Percentiles rank a stretch among this genome's conserved stretches.
Evolutionary conservation across 2,888 invertebrate species (phyloP).

Genomic region (Ecliptopera silaceata): DNA sequence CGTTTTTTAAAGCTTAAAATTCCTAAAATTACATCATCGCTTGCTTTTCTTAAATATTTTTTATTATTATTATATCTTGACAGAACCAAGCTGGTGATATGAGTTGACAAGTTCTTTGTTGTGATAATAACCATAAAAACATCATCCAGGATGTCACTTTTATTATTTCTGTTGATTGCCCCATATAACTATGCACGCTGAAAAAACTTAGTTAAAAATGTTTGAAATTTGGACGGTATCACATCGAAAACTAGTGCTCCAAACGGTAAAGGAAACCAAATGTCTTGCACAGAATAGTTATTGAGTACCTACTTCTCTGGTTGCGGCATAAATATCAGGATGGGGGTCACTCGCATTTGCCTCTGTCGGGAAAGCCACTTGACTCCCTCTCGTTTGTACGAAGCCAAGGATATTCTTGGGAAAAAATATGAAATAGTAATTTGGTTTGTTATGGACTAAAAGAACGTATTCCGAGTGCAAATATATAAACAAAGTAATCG

Average conservation of each 20-base stretch:
- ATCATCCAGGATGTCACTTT: no score
- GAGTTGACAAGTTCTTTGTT: no score
- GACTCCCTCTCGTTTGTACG: constrained; percentile 41
- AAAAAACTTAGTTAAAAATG: no score
- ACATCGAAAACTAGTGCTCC: neutral
- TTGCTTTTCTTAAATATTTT: no score
- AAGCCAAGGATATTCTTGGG: constrained; percentile 29
- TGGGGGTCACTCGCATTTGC: constrained; percentile 27
- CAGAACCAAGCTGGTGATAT: no score
- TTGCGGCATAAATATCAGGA: constrained; percentile 9
- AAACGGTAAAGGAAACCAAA: constrained; percentile 1
- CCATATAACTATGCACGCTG: no score
- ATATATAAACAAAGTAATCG: no score
- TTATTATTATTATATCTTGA: no score
- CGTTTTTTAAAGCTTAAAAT: no score
- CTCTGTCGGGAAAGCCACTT: constrained; percentile 34
- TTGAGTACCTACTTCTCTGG: neutral
- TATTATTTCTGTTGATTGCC: no score
- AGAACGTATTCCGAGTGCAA: neutral
- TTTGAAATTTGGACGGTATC: neutral
- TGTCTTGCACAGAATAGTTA: neutral
- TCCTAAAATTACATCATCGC: no score
- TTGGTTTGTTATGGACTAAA: constrained; percentile 3
- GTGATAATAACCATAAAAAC: no score
- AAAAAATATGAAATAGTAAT: constrained; percentile 21